Evolutionary conservation across 2,113 vertebrate species (phyloP).

Genomic region (Prionailurus viverrinus): DNA sequence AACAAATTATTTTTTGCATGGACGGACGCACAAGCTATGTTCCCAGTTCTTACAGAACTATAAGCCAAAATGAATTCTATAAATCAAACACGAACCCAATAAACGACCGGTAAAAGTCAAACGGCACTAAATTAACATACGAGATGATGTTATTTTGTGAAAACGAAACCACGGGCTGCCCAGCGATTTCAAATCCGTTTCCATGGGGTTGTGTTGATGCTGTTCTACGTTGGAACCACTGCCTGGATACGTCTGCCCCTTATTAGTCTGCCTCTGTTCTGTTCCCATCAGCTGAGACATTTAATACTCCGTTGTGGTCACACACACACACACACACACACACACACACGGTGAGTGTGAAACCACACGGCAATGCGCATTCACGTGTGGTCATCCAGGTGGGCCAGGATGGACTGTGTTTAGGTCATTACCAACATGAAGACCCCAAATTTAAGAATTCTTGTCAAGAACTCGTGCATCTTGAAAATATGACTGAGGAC

Average conservation of each 20-base stretch:
- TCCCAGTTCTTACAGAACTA: background rate
- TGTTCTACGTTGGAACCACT: rapidly evolving
- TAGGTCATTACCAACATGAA: background rate
- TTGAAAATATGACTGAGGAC: background rate
- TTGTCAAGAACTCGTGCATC: background rate
- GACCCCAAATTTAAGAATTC: background rate
- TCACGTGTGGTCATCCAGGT: background rate
- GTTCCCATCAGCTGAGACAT: background rate
- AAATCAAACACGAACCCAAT: background rate
- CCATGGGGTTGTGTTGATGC: rapidly evolving
- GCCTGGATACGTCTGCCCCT: background rate
- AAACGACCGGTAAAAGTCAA: background rate
- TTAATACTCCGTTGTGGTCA: background rate
- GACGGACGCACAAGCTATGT: background rate
- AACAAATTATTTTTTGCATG: background rate
- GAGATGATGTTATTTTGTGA: background rate
- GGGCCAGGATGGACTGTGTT: background rate
- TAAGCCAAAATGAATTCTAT: background rate
- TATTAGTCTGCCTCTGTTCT: background rate
- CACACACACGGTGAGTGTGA: background rate
- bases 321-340: background rate
- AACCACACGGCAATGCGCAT: background rate
- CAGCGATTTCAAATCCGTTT: background rate
- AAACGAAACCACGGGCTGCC: background rate
- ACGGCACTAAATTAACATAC: background rate